phyloP scores from a whole-genome alignment of 2,888 invertebrate species.

The Eledona agricola region DNA sequence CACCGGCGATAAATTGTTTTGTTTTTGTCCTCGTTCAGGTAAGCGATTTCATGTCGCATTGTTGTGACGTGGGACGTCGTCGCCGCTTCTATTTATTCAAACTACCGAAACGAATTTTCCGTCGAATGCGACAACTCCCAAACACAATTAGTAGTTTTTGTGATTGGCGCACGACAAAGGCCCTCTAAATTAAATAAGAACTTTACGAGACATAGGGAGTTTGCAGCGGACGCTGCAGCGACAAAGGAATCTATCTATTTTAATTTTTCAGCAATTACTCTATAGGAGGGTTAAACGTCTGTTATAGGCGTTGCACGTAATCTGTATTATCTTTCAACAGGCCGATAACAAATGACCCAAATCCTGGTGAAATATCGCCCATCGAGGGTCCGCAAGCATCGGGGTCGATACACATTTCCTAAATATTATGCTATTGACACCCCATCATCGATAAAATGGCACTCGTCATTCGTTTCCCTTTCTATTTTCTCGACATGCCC shows the following conservation, averaged over 20 bases:
- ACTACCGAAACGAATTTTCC: constrained; percentile 4
- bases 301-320: constrained; percentile 50
- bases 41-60: too few species aligned
- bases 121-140: constrained; percentile 5
- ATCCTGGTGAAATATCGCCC: constrained; percentile 47
- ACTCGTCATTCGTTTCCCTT: constrained; percentile 20
- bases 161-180: constrained; percentile 8
- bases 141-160: constrained; percentile 22
- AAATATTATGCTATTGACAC: constrained; percentile 37
- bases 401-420: constrained; percentile 41
- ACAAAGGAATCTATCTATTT: constrained; percentile 7
- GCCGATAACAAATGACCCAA: constrained; percentile 50
- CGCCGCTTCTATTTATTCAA: constrained; percentile 7
- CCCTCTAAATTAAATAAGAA: constrained; percentile 27
- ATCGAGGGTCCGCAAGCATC: constrained; percentile 36
- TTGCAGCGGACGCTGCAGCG: not conserved
- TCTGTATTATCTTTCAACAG: constrained; percentile 54
- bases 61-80: too few species aligned
- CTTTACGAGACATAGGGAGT: not conserved
- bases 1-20: constrained; percentile 2
- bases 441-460: constrained; percentile 22
- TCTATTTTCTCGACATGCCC: constrained; percentile 21
- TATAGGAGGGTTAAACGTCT: constrained; percentile 40
- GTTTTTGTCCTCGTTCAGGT: too few species aligned
- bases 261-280: constrained; percentile 29